phyloP scores from a whole-genome alignment of 2,113 vertebrate species.

The Microcebus ravelobensis region DNA sequence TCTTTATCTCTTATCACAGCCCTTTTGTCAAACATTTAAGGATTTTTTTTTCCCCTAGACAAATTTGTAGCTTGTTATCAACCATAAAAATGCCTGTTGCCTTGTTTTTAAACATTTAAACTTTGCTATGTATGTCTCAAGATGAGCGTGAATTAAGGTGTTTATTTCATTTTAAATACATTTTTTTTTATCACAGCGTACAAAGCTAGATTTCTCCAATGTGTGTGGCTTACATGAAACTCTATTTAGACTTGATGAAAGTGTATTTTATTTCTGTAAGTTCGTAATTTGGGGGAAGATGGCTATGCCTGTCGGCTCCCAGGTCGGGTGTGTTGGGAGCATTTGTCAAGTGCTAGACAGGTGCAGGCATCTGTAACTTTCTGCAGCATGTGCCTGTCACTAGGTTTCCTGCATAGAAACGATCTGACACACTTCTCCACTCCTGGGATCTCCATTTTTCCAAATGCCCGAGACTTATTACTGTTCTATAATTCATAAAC shows the following conservation, averaged over 20 bases:
- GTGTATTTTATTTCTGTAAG: not conserved
- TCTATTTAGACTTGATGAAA: not conserved
- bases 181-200: not conserved
- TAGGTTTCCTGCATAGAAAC: not conserved
- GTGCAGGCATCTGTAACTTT: constrained; percentile 17
- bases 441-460: constrained; percentile 20
- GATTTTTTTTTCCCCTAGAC: constrained; percentile 59
- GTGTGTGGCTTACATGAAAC: rapidly evolving
- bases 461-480: not conserved
- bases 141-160: not conserved
- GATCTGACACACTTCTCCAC: not conserved
- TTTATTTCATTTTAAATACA: constrained; percentile 23
- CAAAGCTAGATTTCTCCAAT: not conserved
- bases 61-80: constrained; percentile 74
- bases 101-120: constrained; percentile 58
- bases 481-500: not conserved
- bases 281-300: not conserved
- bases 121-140: constrained; percentile 16
- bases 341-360: constrained; percentile 30
- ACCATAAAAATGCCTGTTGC: constrained; percentile 61
- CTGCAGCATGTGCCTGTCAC: constrained; percentile 1
- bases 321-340: not conserved
- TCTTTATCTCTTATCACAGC: constrained; percentile 75
- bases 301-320: not conserved
- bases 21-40: constrained; percentile 73